These are phyloP conservation scores for Melanotaenia nigrans DNA, from an alignment of 2,797 vertebrate genomes.

Conservation along the genomic window DNA sequence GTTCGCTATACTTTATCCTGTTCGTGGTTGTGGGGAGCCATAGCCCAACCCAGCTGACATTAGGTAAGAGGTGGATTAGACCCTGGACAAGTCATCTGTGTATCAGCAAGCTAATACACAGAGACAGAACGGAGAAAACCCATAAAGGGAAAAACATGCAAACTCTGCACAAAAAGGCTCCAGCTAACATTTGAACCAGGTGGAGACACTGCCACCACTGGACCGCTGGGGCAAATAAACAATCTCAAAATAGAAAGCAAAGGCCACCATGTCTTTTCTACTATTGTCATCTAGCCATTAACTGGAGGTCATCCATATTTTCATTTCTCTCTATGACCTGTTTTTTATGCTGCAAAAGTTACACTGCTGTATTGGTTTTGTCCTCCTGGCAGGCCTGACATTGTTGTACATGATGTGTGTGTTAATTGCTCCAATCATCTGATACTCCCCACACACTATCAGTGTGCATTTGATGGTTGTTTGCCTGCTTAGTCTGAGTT, in stretches of 20 bases:
- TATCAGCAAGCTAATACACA: neutral
- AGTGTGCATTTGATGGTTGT: constrained; percentile 3
- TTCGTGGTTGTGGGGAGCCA: neutral
- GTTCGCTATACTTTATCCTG: neutral
- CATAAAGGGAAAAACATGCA: neutral
- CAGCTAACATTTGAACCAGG: constrained; percentile 8
- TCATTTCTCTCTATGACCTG: constrained; percentile 14
- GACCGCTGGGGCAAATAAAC: constrained; percentile 8
- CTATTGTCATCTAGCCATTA: constrained; percentile 25
- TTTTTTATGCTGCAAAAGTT: constrained; percentile 39
- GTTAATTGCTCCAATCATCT: constrained; percentile 16
- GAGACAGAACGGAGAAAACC: neutral
- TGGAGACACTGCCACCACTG: constrained; percentile 3
- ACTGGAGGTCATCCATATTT: constrained; percentile 38
- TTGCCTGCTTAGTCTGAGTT: constrained; percentile 26
- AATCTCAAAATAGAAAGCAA: constrained; percentile 9
- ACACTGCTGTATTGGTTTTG: constrained; percentile 23
- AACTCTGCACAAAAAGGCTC: neutral
- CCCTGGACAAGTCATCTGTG: neutral
- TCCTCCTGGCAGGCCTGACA: constrained; percentile 29
- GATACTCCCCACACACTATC: constrained; percentile 11
- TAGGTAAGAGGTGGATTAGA: neutral
- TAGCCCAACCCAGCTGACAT: neutral
- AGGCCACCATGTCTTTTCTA: constrained; percentile 10
- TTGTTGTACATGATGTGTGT: constrained; percentile 14